Evolutionary conservation across 2,888 invertebrate genomes (phyloP), one percentile per base, ranked within the genome.

Genomic region (Petrolisthes cinctipes): DNA sequence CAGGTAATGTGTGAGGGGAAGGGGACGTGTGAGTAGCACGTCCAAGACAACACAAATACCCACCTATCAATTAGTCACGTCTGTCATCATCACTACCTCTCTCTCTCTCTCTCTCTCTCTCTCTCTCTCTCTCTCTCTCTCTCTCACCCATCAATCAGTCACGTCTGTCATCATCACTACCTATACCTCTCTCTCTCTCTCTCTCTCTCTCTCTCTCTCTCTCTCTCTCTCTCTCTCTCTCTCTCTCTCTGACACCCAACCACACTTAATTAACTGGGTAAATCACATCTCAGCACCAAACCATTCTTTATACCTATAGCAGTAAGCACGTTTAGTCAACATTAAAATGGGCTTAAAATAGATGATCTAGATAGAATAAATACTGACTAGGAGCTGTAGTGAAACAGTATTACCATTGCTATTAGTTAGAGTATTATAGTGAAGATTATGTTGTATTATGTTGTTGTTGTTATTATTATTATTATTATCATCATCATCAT

Each of bases 131-230:
- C 80, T 54, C 54, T 54, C 71, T 53, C 73, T 20, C 54, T 73
- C 73, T 53, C 73, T 23, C 66, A 56, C 51, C 56, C 82, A 68
- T 61, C 61, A 20, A 66, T 68, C 17, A 61, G 20, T 9, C 68
- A 23, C 17, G 66, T 37, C 82, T 82, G 37, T 37, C 82, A 17
- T 51, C 17, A 37, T n/a, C 53, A 54, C 5, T 57, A 5, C 54
- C 75, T 23, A 0, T 66, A 3, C 14, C 1, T 73, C 37, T 37
- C 37, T 37, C 37, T 37, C 37, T 66, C 68, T 66, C 66, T 66
- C 82, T 51, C 68, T 82, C 66, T 66, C 82, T 37, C 57, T 81
- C 61, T 81, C 81, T 81, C 81, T 81, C 61, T 82, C 82, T 37
- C 82, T 66, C 23, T 82, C 66, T 51, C 82, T 37, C 82, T 82